Conservation (phyloP, 1,140 invertebrate genomes). For the Drosophila lini region DNA sequence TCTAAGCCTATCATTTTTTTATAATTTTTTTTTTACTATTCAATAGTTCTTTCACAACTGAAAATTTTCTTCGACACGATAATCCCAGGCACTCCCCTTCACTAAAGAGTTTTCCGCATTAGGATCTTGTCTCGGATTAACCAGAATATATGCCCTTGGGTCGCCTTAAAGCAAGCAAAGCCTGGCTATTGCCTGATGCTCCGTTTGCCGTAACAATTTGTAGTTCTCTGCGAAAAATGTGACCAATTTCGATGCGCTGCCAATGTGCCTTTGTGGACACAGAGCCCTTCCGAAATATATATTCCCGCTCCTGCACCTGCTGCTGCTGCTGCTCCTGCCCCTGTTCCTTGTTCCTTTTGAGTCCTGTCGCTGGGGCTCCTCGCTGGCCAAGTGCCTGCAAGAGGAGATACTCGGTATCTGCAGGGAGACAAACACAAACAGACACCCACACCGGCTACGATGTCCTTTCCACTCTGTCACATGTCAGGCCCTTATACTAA, state of each 20-base stretch:
- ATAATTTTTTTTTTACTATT: not conserved
- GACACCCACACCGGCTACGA: slow-evolving; percentile 1
- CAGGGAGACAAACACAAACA: slow-evolving; percentile 52
- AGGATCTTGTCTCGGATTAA: slow-evolving; percentile 16
- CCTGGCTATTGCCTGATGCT: not conserved
- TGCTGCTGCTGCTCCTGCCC: not conserved
- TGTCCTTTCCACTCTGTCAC: slow-evolving; percentile 49
- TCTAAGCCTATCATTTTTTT: no score
- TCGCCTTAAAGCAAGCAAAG: slow-evolving; percentile 26
- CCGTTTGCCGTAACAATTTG: slow-evolving; percentile 43
- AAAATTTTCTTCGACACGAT: no score
- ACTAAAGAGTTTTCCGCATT: slow-evolving; percentile 29
- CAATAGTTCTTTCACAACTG: not conserved
- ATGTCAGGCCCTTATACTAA: slow-evolving; percentile 71
- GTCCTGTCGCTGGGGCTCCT: slow-evolving; percentile 15
- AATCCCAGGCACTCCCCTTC: not conserved
- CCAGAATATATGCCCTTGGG: slow-evolving; percentile 4
- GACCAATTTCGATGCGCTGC: slow-evolving; percentile 51
- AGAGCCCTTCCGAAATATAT: not conserved
- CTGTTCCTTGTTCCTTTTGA: slow-evolving; percentile 17
- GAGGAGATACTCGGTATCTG: slow-evolving; percentile 45
- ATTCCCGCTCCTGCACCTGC: not conserved
- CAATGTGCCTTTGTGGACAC: slow-evolving; percentile 29
- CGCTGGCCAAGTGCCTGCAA: slow-evolving; percentile 49
- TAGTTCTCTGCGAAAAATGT: slow-evolving; percentile 42